Evolutionary conservation across 2,888 invertebrate species (phyloP), one percentile per base, ranked within the genome.

Genomic region (Microplitis deprimator): DNA sequence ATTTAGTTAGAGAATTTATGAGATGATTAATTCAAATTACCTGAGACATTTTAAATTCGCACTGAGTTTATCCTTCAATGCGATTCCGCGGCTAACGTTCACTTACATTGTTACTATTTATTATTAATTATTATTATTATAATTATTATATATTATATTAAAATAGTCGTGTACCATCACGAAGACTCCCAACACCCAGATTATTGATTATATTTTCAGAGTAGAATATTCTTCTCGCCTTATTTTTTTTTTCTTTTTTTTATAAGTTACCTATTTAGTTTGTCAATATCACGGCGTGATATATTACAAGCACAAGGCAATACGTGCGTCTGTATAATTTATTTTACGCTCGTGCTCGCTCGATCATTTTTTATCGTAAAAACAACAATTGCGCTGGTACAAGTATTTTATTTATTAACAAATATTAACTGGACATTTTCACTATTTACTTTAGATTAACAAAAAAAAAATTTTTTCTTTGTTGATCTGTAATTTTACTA

Each of bases 321-420:
- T 41, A 50, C 50, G 50, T 50, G 50, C 50, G 50, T 13, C 13
- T 13, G 50, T 50, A 50, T 50, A 50, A 50, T 13, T 50, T 59
- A 20, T 68, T 41, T 41, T 17, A 39, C 71, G 62, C 62, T 62
- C 39, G 60, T 50, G 17, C 13, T 61, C 60, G 39, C 39, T 62
- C 61, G n/a, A 62, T 72, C 16, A 62, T 67, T n/a, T n/a, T 67
- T 20, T 72, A 38, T 61, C 62, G 40, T 61, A 38, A 62, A 20
- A 59, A 70, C 40, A 62, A 29, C 60, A 7, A 72, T 72, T 72
- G 71, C 71, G 71, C 61, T 72, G 71, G 62, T 72, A 72, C 71
- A 40, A 60, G 60, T 60, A 60, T 41, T 50, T 50, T 50, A 8
- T 50, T 50, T 13, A 50, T 13, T 50, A 13, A 50, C 29, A 50